phyloP scores from a whole-genome alignment of 2,888 invertebrate species.

The Ferrisia virgata region DNA sequence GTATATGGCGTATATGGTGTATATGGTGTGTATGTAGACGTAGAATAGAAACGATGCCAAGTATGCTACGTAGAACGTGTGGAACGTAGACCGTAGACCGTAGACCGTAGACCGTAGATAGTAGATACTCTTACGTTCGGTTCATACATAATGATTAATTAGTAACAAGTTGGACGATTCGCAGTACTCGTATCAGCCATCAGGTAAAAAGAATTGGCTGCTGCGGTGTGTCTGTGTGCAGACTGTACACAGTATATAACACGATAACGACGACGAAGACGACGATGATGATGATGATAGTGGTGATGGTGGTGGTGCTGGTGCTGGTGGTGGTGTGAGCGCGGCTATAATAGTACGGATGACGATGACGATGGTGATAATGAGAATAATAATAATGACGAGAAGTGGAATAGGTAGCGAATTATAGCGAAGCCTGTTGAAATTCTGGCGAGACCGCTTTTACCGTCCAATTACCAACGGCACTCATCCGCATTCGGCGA shows the following conservation, averaged over 20 bases:
- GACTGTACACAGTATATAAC: no score
- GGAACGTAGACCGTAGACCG: no score
- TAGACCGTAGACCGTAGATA: no score
- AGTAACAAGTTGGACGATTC: neutral
- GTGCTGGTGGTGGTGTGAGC: neutral
- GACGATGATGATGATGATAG: neutral
- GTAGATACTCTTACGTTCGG: neutral
- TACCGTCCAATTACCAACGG: conserved; percentile 24
- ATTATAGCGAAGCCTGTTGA: neutral
- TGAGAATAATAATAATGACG: neutral
- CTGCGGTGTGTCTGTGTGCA: neutral
- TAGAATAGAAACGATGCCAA: no score
- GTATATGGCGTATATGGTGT: no score
- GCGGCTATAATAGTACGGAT: neutral
- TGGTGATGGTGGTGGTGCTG: neutral
- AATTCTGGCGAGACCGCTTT: neutral
- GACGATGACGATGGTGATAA: neutral
- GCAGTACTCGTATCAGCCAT: neutral
- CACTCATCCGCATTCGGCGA: neutral
- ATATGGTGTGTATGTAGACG: no score
- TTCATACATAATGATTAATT: conserved; percentile 12
- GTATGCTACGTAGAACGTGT: no score
- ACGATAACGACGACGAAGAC: no score
- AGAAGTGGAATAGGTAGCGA: neutral
- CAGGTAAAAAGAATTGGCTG: neutral